Conservation (phyloP, 2,797 vertebrate genomes). For the Myoxocephalus aenaeus region DNA sequence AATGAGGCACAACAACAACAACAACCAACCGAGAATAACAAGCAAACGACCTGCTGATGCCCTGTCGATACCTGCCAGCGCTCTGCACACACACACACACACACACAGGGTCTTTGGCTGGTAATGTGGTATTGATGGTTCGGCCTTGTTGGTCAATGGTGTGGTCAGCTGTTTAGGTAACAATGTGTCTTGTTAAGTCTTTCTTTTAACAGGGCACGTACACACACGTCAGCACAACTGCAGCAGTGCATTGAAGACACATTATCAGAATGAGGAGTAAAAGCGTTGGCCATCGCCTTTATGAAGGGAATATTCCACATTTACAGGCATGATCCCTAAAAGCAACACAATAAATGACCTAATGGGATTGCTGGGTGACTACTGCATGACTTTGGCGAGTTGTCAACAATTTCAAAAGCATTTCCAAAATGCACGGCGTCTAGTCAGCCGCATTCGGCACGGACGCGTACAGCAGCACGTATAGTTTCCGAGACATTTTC, state of each 20-base stretch:
- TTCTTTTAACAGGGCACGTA: background rate
- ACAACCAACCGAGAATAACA: background rate
- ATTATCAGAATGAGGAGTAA: background rate
- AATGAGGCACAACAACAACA: background rate
- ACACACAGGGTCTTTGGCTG: background rate
- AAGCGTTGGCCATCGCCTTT: too few relatives aligned
- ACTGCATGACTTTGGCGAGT: background rate
- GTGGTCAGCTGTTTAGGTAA: constrained; percentile 31
- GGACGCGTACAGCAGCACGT: background rate
- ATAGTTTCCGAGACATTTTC: background rate
- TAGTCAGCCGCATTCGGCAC: background rate
- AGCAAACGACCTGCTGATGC: constrained; percentile 5
- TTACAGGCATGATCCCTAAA: background rate
- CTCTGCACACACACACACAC: background rate
- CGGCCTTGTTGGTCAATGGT: constrained; percentile 9
- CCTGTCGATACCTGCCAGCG: constrained; percentile 9
- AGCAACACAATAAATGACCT: background rate
- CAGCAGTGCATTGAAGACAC: background rate
- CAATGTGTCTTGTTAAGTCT: background rate
- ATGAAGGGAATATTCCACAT: too few relatives aligned
- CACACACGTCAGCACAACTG: constrained; percentile 5
- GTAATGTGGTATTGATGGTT: constrained; percentile 31
- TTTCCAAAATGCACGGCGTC: background rate
- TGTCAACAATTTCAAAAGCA: background rate
- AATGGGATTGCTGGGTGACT: background rate